Evolutionary conservation across 2,888 invertebrate species (phyloP).

Genomic region (Keiferia lycopersicella): DNA sequence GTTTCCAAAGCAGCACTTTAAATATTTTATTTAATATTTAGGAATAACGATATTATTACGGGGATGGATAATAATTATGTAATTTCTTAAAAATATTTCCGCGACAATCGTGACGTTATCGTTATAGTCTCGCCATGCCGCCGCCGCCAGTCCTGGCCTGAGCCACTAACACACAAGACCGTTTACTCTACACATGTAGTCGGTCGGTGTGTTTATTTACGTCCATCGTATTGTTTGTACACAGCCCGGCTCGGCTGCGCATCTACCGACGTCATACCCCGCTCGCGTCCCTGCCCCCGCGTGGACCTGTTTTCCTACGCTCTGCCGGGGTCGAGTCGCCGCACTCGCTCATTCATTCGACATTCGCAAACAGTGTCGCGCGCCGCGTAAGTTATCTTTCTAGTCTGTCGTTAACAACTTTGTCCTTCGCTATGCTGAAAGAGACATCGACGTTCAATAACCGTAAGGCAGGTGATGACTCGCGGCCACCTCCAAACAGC

Average conservation of each 20-base stretch:
- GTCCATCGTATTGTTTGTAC: constrained; percentile 81
- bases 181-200: constrained; percentile 59
- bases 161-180: constrained; percentile 68
- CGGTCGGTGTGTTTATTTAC: constrained; percentile 78
- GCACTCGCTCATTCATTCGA: constrained; percentile 78
- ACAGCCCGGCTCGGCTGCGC: constrained; percentile 81
- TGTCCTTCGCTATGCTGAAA: constrained; percentile 68
- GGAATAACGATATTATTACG: constrained; percentile 30
- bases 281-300: constrained; percentile 55
- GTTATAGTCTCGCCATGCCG: constrained; percentile 30
- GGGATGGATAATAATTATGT: constrained; percentile 29
- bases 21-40: no score
- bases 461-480: constrained; percentile 61
- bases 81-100: constrained; percentile 35
- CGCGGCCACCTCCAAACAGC: constrained; percentile 61
- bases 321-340: constrained; percentile 62
- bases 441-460: constrained; percentile 70
- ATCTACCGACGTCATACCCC: constrained; percentile 74
- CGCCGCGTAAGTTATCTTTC: constrained; percentile 60
- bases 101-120: constrained; percentile 15
- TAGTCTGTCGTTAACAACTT: constrained; percentile 49
- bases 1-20: no score
- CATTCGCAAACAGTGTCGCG: constrained; percentile 74
- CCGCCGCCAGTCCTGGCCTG: constrained; percentile 39
- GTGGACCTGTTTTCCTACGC: constrained; percentile 67